Evolutionary conservation across 2,797 vertebrate species (phyloP), one percentile per base, ranked within the genome.

Genomic region (Carapus acus): DNA sequence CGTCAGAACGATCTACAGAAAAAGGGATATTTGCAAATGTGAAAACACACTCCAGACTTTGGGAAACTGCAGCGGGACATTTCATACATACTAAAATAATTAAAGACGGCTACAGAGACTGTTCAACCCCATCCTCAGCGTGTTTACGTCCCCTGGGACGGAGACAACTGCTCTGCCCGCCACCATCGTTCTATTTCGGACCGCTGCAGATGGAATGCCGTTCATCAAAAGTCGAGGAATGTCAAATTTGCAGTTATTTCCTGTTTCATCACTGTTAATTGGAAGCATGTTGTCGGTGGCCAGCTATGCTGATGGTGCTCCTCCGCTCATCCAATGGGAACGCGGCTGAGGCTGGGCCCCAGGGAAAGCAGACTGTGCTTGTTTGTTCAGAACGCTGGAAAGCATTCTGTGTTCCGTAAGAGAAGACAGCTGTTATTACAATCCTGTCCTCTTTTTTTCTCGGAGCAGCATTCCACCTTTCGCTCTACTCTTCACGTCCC

Each of bases 181-280:
- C 13, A 0, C 9, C 54, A 36, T 21, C 33, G 48, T 48, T 42
- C 29, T 53, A 54, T 64, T 67, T 57, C 60, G 51, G 50, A 70
- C 13, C 22, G 31, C 54, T 72, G 50, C 67, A 58, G 56, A 76
- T 58, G 69, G 56, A 60, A 51, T 74, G 52, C 46, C 20, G 58
- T 64, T 72, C 4, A 44, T 74, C 34, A 54, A 46, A 40, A 62
- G 53, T 71, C 62, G 74, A 77, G 73, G 82, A 89, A 88, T 86
- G 74, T 83, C 75, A 83, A 77, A 80, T 81, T 74, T 70, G 69
- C 74, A 75, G 79, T 78, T 84, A 80, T 86, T 89, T 89, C 86
- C 89, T 85, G 83, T 88, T 89, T 89, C 82, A 85, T 88, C 83
- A 85, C 70, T 68, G 79, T 64, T 88, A 88, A 90, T 87, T 88